Percentiles rank a stretch among this genome's conserved stretches.
These are phyloP conservation scores for Gymnogyps californianus DNA, from an alignment of 2,113 vertebrate genomes.

Conservation along the genomic window DNA sequence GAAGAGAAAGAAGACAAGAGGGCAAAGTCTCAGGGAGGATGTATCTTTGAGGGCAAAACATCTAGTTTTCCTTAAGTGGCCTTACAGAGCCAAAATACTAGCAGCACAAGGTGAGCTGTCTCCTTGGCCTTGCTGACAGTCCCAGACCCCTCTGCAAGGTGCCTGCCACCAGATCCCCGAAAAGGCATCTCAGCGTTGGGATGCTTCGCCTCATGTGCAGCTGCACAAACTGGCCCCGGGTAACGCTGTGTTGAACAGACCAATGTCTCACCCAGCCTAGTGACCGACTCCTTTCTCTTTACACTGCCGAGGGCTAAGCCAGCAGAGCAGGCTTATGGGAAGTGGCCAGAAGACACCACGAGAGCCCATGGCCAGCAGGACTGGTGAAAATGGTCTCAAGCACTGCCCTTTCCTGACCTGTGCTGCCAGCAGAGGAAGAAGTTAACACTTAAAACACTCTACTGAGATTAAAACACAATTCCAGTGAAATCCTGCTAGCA, in stretches of 20 bases:
- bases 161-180: not conserved
- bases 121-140: fast-evolving
- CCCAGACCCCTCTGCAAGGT: not conserved
- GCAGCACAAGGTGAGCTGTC: not conserved
- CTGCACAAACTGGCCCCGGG: not conserved
- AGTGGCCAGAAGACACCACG: not conserved
- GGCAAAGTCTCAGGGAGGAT: not conserved
- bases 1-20: not conserved
- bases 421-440: not conserved
- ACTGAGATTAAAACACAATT: not conserved
- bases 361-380: not conserved
- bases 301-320: not conserved
- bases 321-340: not conserved
- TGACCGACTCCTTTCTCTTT: not conserved
- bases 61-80: not conserved
- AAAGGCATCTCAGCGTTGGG: not conserved
- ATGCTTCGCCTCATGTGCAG: not conserved
- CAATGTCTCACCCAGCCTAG: not conserved
- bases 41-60: not conserved
- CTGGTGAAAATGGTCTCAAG: not conserved
- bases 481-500: not conserved
- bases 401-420: not conserved
- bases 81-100: not conserved
- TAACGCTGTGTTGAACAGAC: not conserved
- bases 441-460: not conserved